Conservation (phyloP, 2,113 vertebrate species). For the Caracal caracal region DNA sequence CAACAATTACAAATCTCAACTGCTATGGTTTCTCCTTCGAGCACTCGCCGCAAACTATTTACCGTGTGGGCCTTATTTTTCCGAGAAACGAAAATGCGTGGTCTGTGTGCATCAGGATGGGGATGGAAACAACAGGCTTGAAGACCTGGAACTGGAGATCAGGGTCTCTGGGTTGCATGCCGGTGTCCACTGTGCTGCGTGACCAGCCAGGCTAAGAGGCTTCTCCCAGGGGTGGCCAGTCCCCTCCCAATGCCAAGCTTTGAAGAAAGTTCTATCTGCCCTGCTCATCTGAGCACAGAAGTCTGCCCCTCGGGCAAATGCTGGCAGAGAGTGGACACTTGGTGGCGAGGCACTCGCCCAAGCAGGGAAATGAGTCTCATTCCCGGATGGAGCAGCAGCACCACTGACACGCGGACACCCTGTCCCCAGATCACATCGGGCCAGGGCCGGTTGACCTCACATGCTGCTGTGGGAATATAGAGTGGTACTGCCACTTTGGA, state of each 20-base stretch:
- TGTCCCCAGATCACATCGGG: neutral
- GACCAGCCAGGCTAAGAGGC: neutral
- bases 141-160: neutral
- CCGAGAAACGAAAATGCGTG: neutral
- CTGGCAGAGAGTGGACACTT: neutral
- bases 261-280: neutral
- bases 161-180: accelerated
- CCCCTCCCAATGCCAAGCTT: no score
- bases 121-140: neutral
- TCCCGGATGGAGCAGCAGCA: neutral
- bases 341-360: neutral
- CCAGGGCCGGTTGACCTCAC: neutral
- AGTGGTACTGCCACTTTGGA: neutral
- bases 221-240: neutral
- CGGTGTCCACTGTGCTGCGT: accelerated
- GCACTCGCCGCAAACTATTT: neutral
- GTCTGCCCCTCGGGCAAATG: neutral
- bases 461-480: accelerated
- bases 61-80: no score
- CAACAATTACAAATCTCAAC: accelerated
- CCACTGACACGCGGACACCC: neutral
- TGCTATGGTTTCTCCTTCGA: neutral
- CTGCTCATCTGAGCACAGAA: neutral
- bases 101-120: neutral
- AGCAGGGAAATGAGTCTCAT: neutral